Conservation (phyloP, 2,797 vertebrate species). For the Gephyroberyx darwinii region DNA sequence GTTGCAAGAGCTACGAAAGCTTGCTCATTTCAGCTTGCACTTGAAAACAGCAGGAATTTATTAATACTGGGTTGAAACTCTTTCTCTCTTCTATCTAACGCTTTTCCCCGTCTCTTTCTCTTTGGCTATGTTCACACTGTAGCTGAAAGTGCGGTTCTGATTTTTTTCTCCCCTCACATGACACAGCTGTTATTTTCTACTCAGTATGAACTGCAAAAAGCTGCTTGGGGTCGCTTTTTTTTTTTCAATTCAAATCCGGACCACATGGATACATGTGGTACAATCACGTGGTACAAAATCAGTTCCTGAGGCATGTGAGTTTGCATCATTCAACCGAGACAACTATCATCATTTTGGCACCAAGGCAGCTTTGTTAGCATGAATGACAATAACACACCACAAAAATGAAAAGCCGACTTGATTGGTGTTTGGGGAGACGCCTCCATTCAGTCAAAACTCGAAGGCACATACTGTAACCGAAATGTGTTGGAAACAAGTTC, state of each 20-base stretch:
- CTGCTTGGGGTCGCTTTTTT: no score
- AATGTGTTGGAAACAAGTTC: background rate
- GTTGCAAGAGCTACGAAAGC: slow-evolving; percentile 39
- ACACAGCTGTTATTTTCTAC: background rate
- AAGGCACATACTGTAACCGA: background rate
- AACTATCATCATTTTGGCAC: slow-evolving; percentile 8
- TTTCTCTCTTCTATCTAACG: background rate
- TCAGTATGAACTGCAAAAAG: background rate
- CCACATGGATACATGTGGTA: no score
- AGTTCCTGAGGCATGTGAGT: no score
- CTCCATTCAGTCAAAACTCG: slow-evolving; percentile 3
- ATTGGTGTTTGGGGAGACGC: slow-evolving; percentile 4
- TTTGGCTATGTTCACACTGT: no score
- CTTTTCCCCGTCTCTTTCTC: slow-evolving; percentile 8
- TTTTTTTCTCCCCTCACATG: no score
- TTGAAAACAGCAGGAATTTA: slow-evolving; percentile 30
- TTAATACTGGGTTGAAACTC: slow-evolving; percentile 17
- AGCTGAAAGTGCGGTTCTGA: no score
- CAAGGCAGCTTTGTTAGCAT: slow-evolving; percentile 2
- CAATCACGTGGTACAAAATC: no score
- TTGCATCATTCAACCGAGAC: background rate
- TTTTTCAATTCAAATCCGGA: no score
- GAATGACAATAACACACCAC: slow-evolving; percentile 22
- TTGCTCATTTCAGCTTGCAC: slow-evolving; percentile 31
- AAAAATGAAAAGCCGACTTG: background rate